Conservation (phyloP, 2,888 invertebrate genomes). For the Cephus pygmeus region DNA sequence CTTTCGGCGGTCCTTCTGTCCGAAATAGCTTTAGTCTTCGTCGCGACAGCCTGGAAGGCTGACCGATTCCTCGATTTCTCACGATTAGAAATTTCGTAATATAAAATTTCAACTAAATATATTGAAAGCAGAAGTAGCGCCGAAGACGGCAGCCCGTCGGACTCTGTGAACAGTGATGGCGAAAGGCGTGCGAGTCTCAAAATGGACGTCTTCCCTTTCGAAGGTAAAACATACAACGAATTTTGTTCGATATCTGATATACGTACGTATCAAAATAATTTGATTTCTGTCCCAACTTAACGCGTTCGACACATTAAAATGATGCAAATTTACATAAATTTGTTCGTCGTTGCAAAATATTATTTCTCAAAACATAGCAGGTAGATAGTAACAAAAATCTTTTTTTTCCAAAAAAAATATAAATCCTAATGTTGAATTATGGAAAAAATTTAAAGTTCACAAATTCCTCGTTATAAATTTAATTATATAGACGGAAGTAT, state of each 20-base stretch:
- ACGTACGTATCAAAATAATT: background rate
- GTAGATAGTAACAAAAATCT: background rate
- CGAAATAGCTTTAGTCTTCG: conserved; percentile 11
- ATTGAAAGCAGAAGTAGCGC: background rate
- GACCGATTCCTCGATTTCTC: conserved; percentile 6
- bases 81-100: conserved; percentile 1
- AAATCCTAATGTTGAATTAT: background rate
- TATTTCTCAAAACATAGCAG: background rate
- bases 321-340: no score
- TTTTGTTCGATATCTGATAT: background rate
- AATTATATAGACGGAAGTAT: background rate
- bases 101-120: background rate
- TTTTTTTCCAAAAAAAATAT: background rate
- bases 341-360: no score
- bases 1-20: background rate
- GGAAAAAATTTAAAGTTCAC: background rate
- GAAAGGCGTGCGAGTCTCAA: background rate
- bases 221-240: background rate
- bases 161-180: background rate
- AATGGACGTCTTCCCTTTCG: background rate
- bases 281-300: background rate
- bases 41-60: conserved; percentile 2
- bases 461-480: background rate
- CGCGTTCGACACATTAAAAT: background rate
- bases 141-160: background rate